Percentiles rank a stretch among this genome's conserved stretches.
These are phyloP conservation scores for Oostethus manadensis DNA, from an alignment of 2,113 vertebrate species.

Conservation along the genomic window DNA sequence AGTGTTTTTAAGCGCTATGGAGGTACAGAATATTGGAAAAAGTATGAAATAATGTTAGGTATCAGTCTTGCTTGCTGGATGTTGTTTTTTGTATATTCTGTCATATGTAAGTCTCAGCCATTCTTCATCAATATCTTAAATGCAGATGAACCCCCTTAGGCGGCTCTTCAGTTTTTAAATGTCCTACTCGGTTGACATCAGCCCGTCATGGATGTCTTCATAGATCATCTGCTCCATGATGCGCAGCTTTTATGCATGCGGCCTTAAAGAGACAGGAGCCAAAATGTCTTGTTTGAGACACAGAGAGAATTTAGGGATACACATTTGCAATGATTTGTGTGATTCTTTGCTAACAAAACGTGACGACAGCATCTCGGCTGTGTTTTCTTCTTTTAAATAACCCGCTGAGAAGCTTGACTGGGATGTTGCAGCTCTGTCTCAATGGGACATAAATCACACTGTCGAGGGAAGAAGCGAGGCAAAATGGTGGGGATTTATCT, in stretches of 20 bases:
- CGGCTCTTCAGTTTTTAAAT: neutral
- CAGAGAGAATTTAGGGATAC: neutral
- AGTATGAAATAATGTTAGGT: neutral
- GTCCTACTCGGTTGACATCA: neutral
- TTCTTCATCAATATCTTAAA: neutral
- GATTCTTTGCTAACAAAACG: too few relatives aligned
- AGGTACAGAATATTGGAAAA: slow-evolving; percentile 20
- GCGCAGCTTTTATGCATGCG: neutral
- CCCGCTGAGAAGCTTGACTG: too few relatives aligned
- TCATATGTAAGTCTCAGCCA: neutral
- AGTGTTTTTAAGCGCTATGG: too few relatives aligned
- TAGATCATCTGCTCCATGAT: slow-evolving; percentile 7
- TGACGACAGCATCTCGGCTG: too few relatives aligned
- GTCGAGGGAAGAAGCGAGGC: too few relatives aligned
- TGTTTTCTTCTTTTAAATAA: too few relatives aligned
- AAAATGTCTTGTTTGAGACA: neutral
- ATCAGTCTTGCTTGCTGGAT: neutral
- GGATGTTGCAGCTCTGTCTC: too few relatives aligned
- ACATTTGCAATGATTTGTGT: neutral
- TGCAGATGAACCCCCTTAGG: neutral
- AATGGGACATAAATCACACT: too few relatives aligned
- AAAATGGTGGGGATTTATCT: too few relatives aligned
- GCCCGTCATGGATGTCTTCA: slow-evolving; percentile 5
- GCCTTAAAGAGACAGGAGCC: neutral
- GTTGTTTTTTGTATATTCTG: neutral